These are phyloP conservation scores for Mycetomoellerius zeteki DNA, from an alignment of 1,140 invertebrate species.

Conservation along the genomic window DNA sequence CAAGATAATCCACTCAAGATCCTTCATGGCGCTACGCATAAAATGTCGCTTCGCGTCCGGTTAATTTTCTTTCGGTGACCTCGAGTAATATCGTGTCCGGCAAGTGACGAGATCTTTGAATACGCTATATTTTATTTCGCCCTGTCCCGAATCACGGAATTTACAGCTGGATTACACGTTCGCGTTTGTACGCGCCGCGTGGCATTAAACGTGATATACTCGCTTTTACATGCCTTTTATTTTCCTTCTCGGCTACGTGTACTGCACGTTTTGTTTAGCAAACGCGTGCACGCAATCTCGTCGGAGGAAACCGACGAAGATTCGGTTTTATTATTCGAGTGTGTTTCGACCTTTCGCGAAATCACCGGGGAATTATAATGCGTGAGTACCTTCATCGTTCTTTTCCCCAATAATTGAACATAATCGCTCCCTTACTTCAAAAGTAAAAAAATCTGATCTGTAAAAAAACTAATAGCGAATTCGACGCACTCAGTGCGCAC, in stretches of 20 bases:
- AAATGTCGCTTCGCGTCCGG: constrained; percentile 5
- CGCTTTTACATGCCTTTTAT: background rate
- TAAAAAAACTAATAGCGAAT: too few species aligned
- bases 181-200: background rate
- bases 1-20: constrained; percentile 6
- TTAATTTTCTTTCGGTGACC: constrained; percentile 32
- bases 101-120: constrained; percentile 14
- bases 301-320: background rate
- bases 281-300: background rate
- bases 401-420: background rate
- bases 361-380: background rate
- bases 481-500: too few species aligned
- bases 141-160: constrained; percentile 9
- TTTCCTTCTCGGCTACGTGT: background rate
- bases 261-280: constrained; percentile 28
- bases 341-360: background rate
- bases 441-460: too few species aligned
- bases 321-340: constrained; percentile 19
- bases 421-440: background rate
- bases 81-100: constrained; percentile 25
- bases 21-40: constrained; percentile 16
- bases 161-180: constrained; percentile 28
- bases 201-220: constrained; percentile 22
- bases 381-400: background rate
- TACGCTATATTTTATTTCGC: constrained; percentile 47